Evolutionary conservation across 2,113 vertebrate species (phyloP).

Genomic region (Hippolais icterina): DNA sequence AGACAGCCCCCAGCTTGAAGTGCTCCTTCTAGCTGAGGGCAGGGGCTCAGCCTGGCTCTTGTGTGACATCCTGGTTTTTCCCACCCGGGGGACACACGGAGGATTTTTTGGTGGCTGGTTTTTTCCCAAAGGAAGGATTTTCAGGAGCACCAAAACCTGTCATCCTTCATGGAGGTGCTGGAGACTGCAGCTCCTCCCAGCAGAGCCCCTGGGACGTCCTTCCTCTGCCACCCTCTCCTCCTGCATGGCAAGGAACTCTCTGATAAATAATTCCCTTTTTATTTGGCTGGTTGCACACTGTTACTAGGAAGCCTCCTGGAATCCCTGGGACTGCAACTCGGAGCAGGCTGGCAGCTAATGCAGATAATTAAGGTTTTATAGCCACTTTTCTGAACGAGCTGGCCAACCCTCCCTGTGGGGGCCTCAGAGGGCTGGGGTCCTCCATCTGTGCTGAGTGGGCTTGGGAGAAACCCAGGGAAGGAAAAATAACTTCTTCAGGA

Average conservation of each 20-base stretch:
- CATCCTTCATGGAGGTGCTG: background rate
- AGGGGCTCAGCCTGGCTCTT: background rate
- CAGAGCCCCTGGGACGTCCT: background rate
- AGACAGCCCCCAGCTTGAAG: background rate
- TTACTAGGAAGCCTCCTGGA: background rate
- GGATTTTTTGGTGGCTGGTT: background rate
- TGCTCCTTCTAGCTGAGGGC: background rate
- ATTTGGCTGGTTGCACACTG: background rate
- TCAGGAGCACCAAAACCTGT: background rate
- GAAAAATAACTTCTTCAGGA: background rate
- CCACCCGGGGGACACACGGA: background rate
- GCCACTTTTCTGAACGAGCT: background rate
- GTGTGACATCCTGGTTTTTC: background rate
- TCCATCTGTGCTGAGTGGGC: background rate
- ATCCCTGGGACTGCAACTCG: background rate
- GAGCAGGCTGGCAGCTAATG: background rate
- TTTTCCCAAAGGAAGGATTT: background rate
- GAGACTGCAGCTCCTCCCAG: background rate
- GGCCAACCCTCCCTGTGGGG: background rate
- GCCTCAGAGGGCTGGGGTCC: background rate
- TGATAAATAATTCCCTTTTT: background rate
- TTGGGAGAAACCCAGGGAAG: background rate
- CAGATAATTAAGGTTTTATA: background rate
- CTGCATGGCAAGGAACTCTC: background rate
- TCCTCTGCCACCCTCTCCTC: background rate